Base-by-base conservation (phyloP, 2,113 vertebrate genomes). In the Larimichthys crocea region DNA sequence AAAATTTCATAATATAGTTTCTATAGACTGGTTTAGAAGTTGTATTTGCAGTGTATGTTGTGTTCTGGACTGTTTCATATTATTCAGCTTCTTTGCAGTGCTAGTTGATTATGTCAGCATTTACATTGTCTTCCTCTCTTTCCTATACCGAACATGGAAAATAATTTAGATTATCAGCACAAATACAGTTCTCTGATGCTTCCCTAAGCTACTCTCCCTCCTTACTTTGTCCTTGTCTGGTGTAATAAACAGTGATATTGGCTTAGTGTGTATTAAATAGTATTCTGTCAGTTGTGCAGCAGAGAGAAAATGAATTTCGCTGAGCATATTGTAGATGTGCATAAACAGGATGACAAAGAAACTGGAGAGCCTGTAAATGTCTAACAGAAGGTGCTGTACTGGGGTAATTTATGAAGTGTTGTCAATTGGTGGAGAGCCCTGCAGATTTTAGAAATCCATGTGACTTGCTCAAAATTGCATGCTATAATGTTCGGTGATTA, bases 91-190 rank as follows among this genome's bases (percentile, higher is more conserved):
- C 53, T 80, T 72, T 86, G 44, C 53, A 14, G 53, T 35, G 68
- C 52, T 74, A 80, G 84, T 60, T 92, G 89, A 86, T 86, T 73
- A 91, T 84, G 86, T 91, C 91, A 89, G 89, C 88, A 53, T 86
- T 91, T 84, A 64, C 76, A 86, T 87, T 86, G 76, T 87, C 78
- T 83, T 79, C 76, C 55, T 85, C 63, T 59, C 40, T 48, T 78
- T 80, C 67, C 72, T 65, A 67, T 78, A 80, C 65, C 22, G 80
- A 76, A 91, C 80, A 86, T 84, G 80, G 70, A 83, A 85, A 78
- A 91, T 87, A 81, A 87, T 91, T 91, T 83, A 78, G 79, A 89
- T 87, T 89, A 91, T 91, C 88, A 86, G 89, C 89, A 88, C 62
- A 86, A 91, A 91, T 64, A 79, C 40, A 64, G 74, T 76, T 59